phyloP scores from a whole-genome alignment of 2,888 invertebrate species.

The Ormyrus nitidulus region DNA sequence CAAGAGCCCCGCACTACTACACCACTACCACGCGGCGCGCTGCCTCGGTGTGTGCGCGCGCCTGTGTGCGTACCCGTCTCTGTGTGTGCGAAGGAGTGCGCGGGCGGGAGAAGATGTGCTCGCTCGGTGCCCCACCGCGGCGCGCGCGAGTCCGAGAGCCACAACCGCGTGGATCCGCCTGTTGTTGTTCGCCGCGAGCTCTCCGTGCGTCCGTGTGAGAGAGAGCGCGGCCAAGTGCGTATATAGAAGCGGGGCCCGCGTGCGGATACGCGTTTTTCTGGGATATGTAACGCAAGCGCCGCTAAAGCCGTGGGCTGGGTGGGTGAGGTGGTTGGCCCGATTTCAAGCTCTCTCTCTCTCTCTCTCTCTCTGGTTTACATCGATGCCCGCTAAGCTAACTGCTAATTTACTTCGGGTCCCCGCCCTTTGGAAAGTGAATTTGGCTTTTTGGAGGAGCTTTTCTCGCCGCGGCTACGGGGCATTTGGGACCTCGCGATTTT shows the following conservation, averaged over 20 bases:
- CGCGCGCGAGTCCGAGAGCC: conserved; percentile 7
- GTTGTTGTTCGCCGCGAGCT: conserved; percentile 5
- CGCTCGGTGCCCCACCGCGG: conserved; percentile 9
- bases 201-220: neutral
- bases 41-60: conserved; percentile 12
- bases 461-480: no score
- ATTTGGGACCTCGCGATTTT: no score
- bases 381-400: no score
- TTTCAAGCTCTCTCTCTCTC: no score
- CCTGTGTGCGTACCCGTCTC: neutral
- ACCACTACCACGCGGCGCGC: conserved; percentile 16
- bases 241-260: neutral
- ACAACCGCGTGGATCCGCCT: conserved; percentile 39
- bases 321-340: no score
- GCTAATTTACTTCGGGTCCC: no score
- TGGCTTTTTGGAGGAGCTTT: no score
- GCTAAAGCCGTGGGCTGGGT: no score
- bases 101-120: conserved; percentile 54
- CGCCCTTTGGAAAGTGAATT: no score
- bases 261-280: neutral
- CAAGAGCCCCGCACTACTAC: conserved; percentile 51
- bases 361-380: no score
- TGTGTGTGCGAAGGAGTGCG: conserved; percentile 39
- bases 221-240: neutral
- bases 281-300: no score